These are phyloP conservation scores for Deroptyus accipitrinus DNA, from an alignment of 2,113 vertebrate species.

Conservation along the genomic window DNA sequence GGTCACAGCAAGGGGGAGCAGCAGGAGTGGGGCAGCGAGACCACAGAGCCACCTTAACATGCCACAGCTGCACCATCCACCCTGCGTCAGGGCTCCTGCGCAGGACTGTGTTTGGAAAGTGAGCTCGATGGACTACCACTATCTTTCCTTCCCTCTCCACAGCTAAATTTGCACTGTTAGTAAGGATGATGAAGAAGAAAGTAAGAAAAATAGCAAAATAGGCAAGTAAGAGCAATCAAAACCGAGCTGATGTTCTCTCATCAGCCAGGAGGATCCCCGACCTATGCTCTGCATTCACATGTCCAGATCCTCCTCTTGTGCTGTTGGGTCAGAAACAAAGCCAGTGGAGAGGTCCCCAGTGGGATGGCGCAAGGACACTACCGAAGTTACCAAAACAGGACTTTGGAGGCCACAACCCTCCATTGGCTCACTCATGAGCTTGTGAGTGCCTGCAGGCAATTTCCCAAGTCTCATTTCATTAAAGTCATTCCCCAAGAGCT, in stretches of 20 bases:
- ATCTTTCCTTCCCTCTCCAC: background rate
- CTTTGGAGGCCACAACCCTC: background rate
- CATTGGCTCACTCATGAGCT: background rate
- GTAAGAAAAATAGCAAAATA: background rate
- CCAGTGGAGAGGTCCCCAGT: background rate
- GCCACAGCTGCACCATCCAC: background rate
- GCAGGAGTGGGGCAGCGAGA: accelerated
- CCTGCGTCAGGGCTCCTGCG: background rate
- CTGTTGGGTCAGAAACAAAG: background rate
- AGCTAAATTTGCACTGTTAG: background rate
- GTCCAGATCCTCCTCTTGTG: background rate
- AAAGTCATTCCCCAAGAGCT: slow-evolving; percentile 31
- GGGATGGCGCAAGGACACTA: background rate
- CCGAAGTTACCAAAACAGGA: background rate
- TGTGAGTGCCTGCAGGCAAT: background rate
- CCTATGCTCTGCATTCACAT: background rate
- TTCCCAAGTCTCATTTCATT: slow-evolving; percentile 36
- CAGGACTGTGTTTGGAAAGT: background rate
- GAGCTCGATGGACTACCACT: background rate
- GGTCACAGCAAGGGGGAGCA: accelerated
- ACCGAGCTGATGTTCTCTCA: background rate
- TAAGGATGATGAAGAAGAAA: background rate
- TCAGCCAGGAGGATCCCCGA: accelerated
- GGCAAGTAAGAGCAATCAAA: background rate
- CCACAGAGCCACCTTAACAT: accelerated